Conservation (phyloP, 2,113 vertebrate species). For the Rousettus leschenaultii region DNA sequence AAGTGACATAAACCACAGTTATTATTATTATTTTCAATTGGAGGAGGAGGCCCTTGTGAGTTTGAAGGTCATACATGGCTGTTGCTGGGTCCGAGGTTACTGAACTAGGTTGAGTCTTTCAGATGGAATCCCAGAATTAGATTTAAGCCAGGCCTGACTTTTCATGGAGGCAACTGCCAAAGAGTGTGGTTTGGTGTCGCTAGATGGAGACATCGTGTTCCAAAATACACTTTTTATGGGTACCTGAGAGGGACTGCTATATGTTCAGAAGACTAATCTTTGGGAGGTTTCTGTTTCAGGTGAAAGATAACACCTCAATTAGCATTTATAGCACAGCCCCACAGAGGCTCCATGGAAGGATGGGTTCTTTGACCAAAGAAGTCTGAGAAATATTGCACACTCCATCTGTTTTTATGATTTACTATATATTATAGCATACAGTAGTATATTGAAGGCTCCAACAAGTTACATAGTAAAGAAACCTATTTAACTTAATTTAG, state of each 20-base stretch:
- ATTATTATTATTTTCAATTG: background rate
- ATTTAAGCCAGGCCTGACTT: background rate
- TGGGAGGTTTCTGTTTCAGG: background rate
- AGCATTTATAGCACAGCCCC: background rate
- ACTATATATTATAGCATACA: too few species aligned
- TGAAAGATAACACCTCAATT: background rate
- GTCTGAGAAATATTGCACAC: background rate
- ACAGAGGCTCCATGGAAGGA: background rate
- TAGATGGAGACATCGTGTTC: background rate
- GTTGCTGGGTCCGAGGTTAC: background rate
- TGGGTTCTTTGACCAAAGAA: background rate
- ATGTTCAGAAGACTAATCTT: background rate
- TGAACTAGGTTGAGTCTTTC: background rate
- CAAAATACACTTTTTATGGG: background rate
- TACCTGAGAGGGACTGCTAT: background rate
- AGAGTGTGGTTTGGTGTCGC: background rate
- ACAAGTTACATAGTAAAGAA: background rate
- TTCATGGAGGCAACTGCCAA: background rate
- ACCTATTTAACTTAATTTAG: background rate
- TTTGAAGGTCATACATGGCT: background rate
- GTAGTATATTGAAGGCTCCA: background rate
- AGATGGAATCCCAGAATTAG: background rate
- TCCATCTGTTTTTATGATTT: accelerated
- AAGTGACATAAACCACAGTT: background rate
- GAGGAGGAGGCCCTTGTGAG: background rate